phyloP scores from a whole-genome alignment of 1,140 invertebrate species.

The Drosophila mayri region DNA sequence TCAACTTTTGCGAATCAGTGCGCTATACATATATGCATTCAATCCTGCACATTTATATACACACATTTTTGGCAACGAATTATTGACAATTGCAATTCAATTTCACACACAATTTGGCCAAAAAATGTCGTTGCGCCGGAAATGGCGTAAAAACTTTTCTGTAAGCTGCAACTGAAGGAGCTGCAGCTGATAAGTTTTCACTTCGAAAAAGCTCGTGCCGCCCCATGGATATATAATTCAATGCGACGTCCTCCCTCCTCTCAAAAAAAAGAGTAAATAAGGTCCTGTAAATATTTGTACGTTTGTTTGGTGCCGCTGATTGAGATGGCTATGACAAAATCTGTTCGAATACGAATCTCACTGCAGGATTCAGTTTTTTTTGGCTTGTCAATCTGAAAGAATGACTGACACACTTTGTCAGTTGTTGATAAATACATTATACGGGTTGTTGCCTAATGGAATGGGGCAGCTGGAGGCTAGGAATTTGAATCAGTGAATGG shows the following conservation, averaged over 20 bases:
- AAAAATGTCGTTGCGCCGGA: slow-evolving; percentile 68
- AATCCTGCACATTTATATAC: slow-evolving; percentile 4
- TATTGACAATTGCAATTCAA: slow-evolving; percentile 83
- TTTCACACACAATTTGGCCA: slow-evolving; percentile 81
- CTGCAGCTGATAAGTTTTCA: slow-evolving; percentile 63
- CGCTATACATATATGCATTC: slow-evolving; percentile 49
- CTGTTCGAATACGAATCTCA: background rate
- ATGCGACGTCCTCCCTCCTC: slow-evolving; percentile 26
- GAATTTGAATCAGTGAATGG: slow-evolving; percentile 2
- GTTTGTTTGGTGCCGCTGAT: slow-evolving; percentile 55
- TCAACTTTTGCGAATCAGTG: slow-evolving; percentile 68
- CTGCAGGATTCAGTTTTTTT: slow-evolving; percentile 33
- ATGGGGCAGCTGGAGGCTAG: background rate
- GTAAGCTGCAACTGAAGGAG: slow-evolving; percentile 39
- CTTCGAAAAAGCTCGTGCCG: slow-evolving; percentile 33
- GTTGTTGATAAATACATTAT: slow-evolving; percentile 33
- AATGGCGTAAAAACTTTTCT: slow-evolving; percentile 72
- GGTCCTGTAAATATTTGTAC: slow-evolving; percentile 55
- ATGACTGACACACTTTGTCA: slow-evolving; percentile 41
- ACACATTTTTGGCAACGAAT: slow-evolving; percentile 75
- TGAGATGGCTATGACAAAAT: slow-evolving; percentile 58
- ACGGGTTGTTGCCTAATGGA: slow-evolving; percentile 16
- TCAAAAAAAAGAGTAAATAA: slow-evolving; percentile 42
- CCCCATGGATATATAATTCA: slow-evolving; percentile 73
- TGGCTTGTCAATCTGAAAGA: slow-evolving; percentile 43